Evolutionary conservation across 2,888 invertebrate genomes (phyloP), one percentile per base, ranked within the genome.

Genomic region (Thecophora atra): DNA sequence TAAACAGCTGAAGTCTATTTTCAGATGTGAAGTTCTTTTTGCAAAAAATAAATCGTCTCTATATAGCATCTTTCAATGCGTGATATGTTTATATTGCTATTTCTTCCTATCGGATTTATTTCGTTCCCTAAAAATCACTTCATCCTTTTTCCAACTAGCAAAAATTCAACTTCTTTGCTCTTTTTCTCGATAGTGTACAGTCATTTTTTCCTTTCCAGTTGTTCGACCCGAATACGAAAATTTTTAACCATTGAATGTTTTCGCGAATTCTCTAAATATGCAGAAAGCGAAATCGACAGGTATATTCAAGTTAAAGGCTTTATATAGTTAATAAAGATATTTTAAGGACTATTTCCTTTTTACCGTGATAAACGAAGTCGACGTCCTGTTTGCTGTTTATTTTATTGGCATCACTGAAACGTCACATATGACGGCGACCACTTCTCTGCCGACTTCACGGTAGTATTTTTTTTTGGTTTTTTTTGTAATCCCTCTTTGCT

Each of bases 131-230:
- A 51, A 62, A 17, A 44, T 70, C 26, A 64, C 65, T 26, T 72
- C 72, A 73, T 72, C 73, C 70, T 75, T 74, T 72, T 64, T 24
- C 17, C 52, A 37, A 37, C 37, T 37, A 37, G 37, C 37, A 6
- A 37, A 37, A 37, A 37, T 37, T 37, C 1, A 8, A 8, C 37
- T 37, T 37, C 63, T 64, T 72, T 67, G 70, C 51, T 69, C 60
- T 73, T 66, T 64, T 47, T 65, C 69, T 70, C 75, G 69, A 71
- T 70, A 75, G 76, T 76, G 77, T 77, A 77, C 77, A 77, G 77
- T 77, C 75, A 77, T 77, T 76, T 77, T 76, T 74, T 75, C 72
- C 60, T 71, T 71, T 71, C 42, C 54, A 71, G 58, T 68, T 68
- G 58, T 26, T 8, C 47, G 52, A 70, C 70, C 69, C 69, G 69